Evolutionary conservation across 1,140 invertebrate genomes (phyloP).

Genomic region (Psix sp.): DNA sequence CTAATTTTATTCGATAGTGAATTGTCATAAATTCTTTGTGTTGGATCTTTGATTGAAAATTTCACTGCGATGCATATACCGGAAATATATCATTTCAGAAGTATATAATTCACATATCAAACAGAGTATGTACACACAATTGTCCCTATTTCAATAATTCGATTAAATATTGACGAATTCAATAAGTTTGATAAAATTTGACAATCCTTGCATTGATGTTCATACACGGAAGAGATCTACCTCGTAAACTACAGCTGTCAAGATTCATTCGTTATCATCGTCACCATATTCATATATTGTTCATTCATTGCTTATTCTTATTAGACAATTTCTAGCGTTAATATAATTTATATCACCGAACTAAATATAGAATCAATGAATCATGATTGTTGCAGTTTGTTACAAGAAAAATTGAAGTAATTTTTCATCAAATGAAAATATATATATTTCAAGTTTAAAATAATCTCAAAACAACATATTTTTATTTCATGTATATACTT

Average conservation of each 20-base stretch:
- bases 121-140: background rate
- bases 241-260: constrained; percentile 70
- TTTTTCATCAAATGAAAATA: no score
- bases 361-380: no score
- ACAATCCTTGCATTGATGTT: constrained; percentile 59
- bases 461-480: no score
- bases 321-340: background rate
- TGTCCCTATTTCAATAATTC: constrained; percentile 38
- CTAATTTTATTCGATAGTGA: no score
- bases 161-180: constrained; percentile 29
- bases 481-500: no score
- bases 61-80: no score
- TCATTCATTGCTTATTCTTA: constrained; percentile 53
- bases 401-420: no score
- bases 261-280: constrained; percentile 63
- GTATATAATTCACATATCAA: background rate
- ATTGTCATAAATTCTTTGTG: no score
- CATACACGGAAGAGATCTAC: constrained; percentile 62
- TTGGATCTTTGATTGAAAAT: no score
- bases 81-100: constrained; percentile 20
- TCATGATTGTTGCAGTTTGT: no score
- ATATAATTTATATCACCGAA: no score
- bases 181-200: constrained; percentile 60
- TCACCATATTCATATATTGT: constrained; percentile 40
- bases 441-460: no score